A percentile compares a stretch with the other conserved stretches of the same genome.
Conservation (phyloP, 1,140 invertebrate species). For the Nephotettix cincticeps region DNA sequence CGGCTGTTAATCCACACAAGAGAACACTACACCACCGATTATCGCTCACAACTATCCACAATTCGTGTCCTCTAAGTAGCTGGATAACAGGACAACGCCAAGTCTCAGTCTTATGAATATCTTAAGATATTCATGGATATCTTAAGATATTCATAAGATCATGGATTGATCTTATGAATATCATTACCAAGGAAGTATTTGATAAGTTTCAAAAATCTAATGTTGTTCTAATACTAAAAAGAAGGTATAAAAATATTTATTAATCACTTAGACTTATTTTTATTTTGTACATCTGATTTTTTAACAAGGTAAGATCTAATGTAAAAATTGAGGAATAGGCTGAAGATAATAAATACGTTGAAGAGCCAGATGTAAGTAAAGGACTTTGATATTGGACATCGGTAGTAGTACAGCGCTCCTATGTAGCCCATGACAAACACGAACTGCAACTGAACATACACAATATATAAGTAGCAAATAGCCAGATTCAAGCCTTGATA, state of each 20-base stretch:
- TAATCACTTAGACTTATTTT: too few relatives aligned
- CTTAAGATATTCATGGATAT: too few relatives aligned
- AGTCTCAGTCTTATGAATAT: neutral
- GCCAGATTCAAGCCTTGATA: too few relatives aligned
- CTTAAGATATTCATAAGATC: too few relatives aligned
- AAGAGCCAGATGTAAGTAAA: slow-evolving; percentile 34
- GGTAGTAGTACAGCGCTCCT: neutral
- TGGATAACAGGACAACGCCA: slow-evolving; percentile 45
- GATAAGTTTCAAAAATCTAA: too few relatives aligned
- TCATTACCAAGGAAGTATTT: too few relatives aligned
- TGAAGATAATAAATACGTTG: slow-evolving; percentile 38
- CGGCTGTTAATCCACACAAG: too few relatives aligned
- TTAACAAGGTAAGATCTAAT: slow-evolving; percentile 48
- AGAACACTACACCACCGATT: too few relatives aligned
- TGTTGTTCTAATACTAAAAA: too few relatives aligned
- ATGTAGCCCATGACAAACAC: neutral
- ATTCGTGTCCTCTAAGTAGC: too few relatives aligned
- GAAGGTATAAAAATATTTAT: too few relatives aligned
- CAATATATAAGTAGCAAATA: neutral
- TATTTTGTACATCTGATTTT: neutral
- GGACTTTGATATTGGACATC: neutral
- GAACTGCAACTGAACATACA: neutral
- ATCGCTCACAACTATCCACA: slow-evolving; percentile 50
- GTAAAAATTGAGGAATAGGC: slow-evolving; percentile 43
- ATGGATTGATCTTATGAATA: too few relatives aligned